phyloP scores from a whole-genome alignment of 1,140 invertebrate genomes.

The Oscheius sp. region DNA sequence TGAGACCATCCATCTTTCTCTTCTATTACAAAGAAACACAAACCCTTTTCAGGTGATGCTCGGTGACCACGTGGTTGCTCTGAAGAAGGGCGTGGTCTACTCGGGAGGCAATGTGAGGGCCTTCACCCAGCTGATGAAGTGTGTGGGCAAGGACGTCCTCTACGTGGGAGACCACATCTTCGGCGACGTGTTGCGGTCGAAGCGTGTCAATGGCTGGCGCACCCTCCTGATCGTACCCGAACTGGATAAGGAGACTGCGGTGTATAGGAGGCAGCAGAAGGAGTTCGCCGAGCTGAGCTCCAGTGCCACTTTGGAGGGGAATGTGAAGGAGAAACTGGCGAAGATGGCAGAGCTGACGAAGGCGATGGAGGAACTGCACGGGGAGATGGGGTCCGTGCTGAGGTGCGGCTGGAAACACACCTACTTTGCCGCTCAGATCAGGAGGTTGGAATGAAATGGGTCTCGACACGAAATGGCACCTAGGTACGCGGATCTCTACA shows the following conservation, averaged over 20 bases:
- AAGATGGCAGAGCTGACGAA: slow-evolving; percentile 78
- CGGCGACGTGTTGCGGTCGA: slow-evolving; percentile 95
- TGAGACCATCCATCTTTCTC: no score
- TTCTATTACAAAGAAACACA: slow-evolving; percentile 68
- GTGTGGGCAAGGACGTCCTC: slow-evolving; percentile 93
- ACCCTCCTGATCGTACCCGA: slow-evolving; percentile 97
- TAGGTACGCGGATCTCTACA: slow-evolving; percentile 96
- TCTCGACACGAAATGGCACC: no score
- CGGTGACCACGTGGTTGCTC: slow-evolving; percentile 80
- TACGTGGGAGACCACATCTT: slow-evolving; percentile 98
- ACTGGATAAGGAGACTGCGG: slow-evolving; percentile 85
- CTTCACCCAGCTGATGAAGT: slow-evolving; percentile 89
- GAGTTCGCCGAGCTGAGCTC: slow-evolving; percentile 80
- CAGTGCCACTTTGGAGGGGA: no score
- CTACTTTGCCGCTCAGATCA: slow-evolving; percentile 92
- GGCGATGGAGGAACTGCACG: slow-evolving; percentile 96
- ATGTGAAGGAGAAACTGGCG: neutral
- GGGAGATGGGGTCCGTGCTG: slow-evolving; percentile 93
- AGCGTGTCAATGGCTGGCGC: slow-evolving; percentile 94
- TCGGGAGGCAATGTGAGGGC: slow-evolving; percentile 76
- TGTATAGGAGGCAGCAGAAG: slow-evolving; percentile 94
- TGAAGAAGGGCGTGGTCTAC: slow-evolving; percentile 72
- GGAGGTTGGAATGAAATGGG: no score
- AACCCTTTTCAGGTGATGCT: slow-evolving; percentile 81
- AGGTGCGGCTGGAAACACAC: slow-evolving; percentile 85